Evolutionary conservation across 2,888 invertebrate species (phyloP).

Genomic region (Orchesellides sinensis): DNA sequence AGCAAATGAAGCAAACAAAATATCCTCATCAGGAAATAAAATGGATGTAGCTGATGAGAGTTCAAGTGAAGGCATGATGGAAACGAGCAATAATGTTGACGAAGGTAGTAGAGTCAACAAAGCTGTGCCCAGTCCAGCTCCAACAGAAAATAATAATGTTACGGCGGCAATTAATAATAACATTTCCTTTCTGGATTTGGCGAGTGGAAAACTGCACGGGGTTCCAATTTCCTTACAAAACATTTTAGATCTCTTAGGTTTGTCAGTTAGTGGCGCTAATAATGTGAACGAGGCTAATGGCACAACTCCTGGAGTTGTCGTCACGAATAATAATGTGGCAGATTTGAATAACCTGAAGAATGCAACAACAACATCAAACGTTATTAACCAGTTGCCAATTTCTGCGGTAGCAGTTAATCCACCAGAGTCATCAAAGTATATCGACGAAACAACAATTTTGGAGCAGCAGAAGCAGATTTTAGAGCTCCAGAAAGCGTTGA

Average conservation of each 20-base stretch:
- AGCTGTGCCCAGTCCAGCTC: neutral
- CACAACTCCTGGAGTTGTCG: neutral
- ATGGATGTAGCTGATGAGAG: constrained; percentile 61
- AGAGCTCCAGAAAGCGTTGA: constrained; percentile 89
- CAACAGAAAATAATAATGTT: constrained; percentile 8
- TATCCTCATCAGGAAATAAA: constrained; percentile 13
- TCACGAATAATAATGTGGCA: constrained; percentile 21
- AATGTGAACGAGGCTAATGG: constrained; percentile 24
- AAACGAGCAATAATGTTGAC: constrained; percentile 37
- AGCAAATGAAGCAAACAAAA: constrained; percentile 22
- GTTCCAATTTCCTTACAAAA: constrained; percentile 41
- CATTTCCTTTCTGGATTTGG: constrained; percentile 42
- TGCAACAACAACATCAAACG: constrained; percentile 19
- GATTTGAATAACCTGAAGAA: constrained; percentile 50
- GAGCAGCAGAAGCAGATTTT: constrained; percentile 93
- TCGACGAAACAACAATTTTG: constrained; percentile 85
- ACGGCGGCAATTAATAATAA: constrained; percentile 29
- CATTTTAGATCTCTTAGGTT: constrained; percentile 44
- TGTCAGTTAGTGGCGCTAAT: neutral
- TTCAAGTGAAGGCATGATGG: constrained; percentile 69
- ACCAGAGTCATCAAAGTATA: neutral
- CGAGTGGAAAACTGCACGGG: constrained; percentile 43
- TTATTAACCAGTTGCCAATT: constrained; percentile 48
- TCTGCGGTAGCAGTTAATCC: constrained; percentile 50
- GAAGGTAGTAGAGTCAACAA: no score